phyloP scores from a whole-genome alignment of 2,888 invertebrate species.

The Sthenelais limicola region DNA sequence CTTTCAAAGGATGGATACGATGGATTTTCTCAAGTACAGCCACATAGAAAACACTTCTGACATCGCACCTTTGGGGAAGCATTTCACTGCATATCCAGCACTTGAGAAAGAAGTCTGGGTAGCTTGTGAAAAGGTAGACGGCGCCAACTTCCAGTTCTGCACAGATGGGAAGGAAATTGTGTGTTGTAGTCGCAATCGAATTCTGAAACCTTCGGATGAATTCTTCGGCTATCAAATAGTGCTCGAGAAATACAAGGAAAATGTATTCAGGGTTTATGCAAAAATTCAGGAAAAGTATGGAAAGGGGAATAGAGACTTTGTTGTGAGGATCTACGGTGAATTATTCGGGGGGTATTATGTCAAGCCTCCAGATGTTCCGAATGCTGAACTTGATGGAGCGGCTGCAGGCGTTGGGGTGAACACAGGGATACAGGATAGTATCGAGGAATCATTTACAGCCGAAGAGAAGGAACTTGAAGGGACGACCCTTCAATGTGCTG shows the following conservation, averaged over 20 bases:
- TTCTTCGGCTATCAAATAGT: not conserved
- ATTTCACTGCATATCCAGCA: not conserved
- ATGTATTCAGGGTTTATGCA: not conserved
- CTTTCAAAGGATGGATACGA: no score
- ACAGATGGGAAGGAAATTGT: not conserved
- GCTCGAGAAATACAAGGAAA: not conserved
- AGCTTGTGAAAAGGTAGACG: not conserved
- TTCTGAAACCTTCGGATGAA: not conserved
- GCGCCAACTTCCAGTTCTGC: slow-evolving; percentile 22
- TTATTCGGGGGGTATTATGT: not conserved
- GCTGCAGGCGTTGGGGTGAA: not conserved
- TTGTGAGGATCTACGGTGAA: slow-evolving; percentile 2
- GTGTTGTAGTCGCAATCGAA: not conserved
- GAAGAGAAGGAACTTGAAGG: not conserved
- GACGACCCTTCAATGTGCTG: not conserved
- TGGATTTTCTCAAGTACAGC: slow-evolving; percentile 5
- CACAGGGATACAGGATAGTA: no score
- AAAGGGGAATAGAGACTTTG: not conserved
- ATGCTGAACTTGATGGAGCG: not conserved
- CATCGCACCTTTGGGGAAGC: not conserved
- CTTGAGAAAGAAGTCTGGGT: not conserved
- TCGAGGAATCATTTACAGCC: not conserved
- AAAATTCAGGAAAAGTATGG: not conserved
- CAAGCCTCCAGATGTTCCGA: no score
- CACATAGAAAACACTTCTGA: slow-evolving; percentile 5